Conservation (phyloP, 2,797 vertebrate species). For the Xyrichtys novacula region DNA sequence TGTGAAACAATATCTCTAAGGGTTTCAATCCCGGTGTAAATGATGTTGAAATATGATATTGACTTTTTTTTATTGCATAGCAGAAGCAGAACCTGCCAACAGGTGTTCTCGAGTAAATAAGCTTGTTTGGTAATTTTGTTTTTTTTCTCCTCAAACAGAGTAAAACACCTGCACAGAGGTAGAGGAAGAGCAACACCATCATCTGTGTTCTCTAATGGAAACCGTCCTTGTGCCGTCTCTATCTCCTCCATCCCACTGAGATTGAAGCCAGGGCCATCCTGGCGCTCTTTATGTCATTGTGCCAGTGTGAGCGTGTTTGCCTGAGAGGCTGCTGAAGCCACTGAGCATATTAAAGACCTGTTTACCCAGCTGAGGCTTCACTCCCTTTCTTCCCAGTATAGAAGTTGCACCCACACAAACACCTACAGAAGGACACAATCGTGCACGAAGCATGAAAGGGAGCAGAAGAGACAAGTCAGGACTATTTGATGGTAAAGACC, state of each 20-base stretch:
- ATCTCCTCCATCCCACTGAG: constrained; percentile 52
- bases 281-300: constrained; percentile 51
- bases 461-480: constrained; percentile 65
- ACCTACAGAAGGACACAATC: constrained; percentile 48
- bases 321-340: constrained; percentile 73
- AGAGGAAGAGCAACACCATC: constrained; percentile 30
- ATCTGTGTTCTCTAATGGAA: constrained; percentile 60
- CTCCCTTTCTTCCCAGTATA: constrained; percentile 65
- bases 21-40: not conserved
- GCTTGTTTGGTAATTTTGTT: constrained; percentile 29
- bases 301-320: constrained; percentile 65
- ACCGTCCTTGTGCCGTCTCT: constrained; percentile 43
- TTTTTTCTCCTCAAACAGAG: constrained; percentile 17
- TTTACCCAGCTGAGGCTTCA: constrained; percentile 85
- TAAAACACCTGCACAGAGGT: constrained; percentile 19
- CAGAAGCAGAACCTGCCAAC: not conserved
- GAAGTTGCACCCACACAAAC: constrained; percentile 55
- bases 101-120: not conserved
- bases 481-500: constrained; percentile 58
- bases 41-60: not conserved
- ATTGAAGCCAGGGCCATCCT: constrained; percentile 61
- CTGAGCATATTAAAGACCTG: constrained; percentile 86
- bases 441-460: constrained; percentile 18
- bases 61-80: constrained; percentile 7
- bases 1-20: not conserved